Base-by-base conservation (phyloP, 1,140 invertebrate species). In the Anagrus nilaparvatae region DNA sequence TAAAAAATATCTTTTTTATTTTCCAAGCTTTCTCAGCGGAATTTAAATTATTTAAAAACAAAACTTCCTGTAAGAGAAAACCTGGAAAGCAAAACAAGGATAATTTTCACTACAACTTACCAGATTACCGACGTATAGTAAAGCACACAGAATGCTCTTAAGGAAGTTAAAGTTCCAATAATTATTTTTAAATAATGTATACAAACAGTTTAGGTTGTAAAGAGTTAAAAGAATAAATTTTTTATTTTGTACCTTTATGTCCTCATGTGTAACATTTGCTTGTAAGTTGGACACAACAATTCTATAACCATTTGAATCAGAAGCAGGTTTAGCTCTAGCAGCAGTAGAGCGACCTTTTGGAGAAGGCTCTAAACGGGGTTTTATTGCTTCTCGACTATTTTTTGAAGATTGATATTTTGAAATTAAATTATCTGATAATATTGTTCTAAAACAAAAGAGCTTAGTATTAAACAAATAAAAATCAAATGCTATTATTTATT, bases 251-350 rank as follows among this genome's bases (percentile, higher is more conserved):
- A 83, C 82, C 65, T 86, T 80, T 48, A 94, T 89, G 66, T 94
- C 90, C 53, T 87, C 81, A 48, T 85, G 83, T 5, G 85, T 89
- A 1, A 93, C 90, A 50, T 79, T 81, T 2, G 75, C 70, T 51
- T 88, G 82, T 32, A 94, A 73, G 71, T 93, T 94, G 40, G 87
- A 89, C 0, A 94, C 86, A 45, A 87, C 78, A 53, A 88, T 84
- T 54, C 84, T 71, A 55, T 80, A 84, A 44, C 84, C 84, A 9
- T 71, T 62, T 13, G 67, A 55, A 31, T 71, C 61, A 19, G 63
- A 56, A 50, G 58, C 67, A 2, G 63, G 55, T 56, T 73, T 74
- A 4, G 73, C 58, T 34, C 72, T 65, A 9, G 70, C 58, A 33
- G 76, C 63, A 42, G 68, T 68, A 1, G 65, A 62, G 28, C 66